Conservation (phyloP, 2,113 vertebrate species). For the Alexandromys fortis region DNA sequence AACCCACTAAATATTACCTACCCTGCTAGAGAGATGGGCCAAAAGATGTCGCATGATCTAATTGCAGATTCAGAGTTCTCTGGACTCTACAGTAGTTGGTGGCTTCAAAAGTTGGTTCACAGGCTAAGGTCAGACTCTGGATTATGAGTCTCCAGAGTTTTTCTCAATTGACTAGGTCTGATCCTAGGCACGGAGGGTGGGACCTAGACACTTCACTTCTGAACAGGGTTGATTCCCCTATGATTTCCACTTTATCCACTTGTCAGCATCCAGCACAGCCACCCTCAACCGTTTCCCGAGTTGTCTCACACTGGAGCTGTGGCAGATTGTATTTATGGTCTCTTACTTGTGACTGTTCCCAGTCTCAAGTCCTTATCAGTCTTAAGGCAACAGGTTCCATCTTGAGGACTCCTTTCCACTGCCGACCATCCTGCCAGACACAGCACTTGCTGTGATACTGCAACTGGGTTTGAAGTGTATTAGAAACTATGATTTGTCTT, state of each 20-base stretch:
- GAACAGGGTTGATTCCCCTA: neutral
- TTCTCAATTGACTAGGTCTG: neutral
- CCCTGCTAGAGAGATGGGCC: neutral
- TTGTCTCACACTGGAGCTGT: neutral
- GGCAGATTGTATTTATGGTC: neutral
- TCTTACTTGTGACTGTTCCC: neutral
- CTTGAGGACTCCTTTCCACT: neutral
- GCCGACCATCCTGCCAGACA: neutral
- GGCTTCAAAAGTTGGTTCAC: neutral
- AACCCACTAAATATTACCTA: neutral
- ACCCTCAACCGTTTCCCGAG: too few relatives aligned
- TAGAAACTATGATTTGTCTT: neutral
- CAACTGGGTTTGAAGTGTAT: neutral
- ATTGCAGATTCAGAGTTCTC: neutral
- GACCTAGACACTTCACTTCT: neutral
- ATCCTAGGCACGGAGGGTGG: neutral
- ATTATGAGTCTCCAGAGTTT: neutral
- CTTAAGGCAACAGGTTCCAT: neutral
- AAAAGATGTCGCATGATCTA: neutral
- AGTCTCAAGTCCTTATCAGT: neutral
- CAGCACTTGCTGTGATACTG: neutral
- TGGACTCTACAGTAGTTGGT: neutral
- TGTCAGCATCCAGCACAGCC: neutral
- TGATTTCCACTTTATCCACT: neutral
- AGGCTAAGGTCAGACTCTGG: neutral